Base-by-base conservation (phyloP, 2,888 invertebrate genomes). In the Andrena camellia region DNA sequence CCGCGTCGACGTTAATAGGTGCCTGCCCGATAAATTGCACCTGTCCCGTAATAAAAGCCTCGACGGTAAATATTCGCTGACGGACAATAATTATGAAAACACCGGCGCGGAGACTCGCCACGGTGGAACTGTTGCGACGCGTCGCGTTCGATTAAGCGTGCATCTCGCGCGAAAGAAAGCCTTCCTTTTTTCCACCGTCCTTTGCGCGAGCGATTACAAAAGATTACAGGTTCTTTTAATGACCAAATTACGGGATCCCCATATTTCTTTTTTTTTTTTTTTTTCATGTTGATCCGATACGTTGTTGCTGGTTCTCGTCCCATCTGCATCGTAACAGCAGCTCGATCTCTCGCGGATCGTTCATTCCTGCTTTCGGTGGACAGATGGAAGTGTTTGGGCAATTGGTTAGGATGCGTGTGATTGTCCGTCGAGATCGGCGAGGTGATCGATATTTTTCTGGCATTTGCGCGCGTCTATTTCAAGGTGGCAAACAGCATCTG, bases 21-120 rank as follows among this genome's bases (percentile, higher is more conserved):
- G 29, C n/a, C 7, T 59, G 75, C 60, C 20, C 75, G 71, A 81
- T 83, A 76, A 83, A 83, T 83, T 81, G 17, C 33, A 66, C 52
- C 63, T 64, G 69, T 31, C 64, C 20, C 20, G 33, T 72, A 71
- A 68, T 71, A 62, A 68, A 50, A 64, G 31, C 17, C 23, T 13
- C 33, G 54, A 31, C 35, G n/a, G 66, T 29, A 70, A 70, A 79
- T 35, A 74, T 26, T 42, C 66, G 8, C 17, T 17, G 26, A 26
- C 23, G 68, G 7, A 17, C 20, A 64, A 76, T 81, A 64, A 76
- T 76, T 64, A 64, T 13, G 57, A 52, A 52, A 42, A 59, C 13
- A 48, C 1, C 33, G 29, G 10, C 1, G 26, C 54, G 42, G 20
- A 17, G 26, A 26, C 75, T 26, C 23, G 20, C 13, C 13, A 1